Percentiles rank a stretch among this genome's conserved stretches.
Evolutionary conservation across 2,113 vertebrate species (phyloP).

Genomic region (Pseudopipra pipra): DNA sequence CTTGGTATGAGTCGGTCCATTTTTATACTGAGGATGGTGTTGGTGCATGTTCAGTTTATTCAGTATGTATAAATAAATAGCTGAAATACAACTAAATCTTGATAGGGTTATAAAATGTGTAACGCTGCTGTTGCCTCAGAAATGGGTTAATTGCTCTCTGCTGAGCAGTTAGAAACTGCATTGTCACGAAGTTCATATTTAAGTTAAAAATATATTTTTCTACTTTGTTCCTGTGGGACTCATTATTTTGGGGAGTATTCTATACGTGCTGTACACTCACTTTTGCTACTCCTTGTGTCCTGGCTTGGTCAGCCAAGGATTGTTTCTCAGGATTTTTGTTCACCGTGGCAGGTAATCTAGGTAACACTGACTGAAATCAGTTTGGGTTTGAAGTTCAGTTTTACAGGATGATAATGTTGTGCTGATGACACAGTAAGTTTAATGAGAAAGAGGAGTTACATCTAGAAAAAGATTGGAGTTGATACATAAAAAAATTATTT

Average conservation of each 20-base stretch:
- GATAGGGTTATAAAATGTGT: background rate
- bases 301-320: background rate
- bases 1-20: background rate
- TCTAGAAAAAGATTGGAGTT: background rate
- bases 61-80: background rate
- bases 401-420: background rate
- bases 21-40: background rate
- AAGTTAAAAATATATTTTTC: background rate
- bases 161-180: background rate
- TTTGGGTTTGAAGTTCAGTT: background rate
- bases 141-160: background rate
- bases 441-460: background rate
- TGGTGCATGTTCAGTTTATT: background rate
- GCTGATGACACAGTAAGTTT: background rate
- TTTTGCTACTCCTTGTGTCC: background rate
- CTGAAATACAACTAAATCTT: background rate
- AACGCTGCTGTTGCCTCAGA: background rate
- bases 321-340: background rate
- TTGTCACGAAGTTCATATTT: background rate
- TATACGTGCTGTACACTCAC: background rate
- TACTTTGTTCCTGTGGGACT: background rate
- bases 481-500: background rate
- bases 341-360: background rate
- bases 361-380: background rate
- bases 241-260: background rate